Evolutionary conservation across 2,113 vertebrate genomes (phyloP), one percentile per base, ranked within the genome.

Genomic region (Stigmatopora nigra): DNA sequence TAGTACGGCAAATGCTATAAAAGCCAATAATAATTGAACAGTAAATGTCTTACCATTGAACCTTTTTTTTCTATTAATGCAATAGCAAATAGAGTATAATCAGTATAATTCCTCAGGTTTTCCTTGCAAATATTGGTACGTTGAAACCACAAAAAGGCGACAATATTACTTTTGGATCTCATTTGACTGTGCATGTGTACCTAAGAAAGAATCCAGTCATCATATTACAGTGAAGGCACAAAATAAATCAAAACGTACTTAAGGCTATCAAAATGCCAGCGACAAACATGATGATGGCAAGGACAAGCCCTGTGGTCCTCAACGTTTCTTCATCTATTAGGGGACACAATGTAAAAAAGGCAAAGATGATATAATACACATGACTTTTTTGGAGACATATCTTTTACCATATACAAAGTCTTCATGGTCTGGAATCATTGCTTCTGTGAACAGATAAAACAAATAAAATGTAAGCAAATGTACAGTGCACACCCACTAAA

Each of bases 221-320:
- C 19, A 44, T 20, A 44, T 5, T 61, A 19, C 36, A n/a, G 17
- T 4, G 9, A 49, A 63, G 12, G 31, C n/a, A 17, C 7, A 20
- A 49, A 64, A 64, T 1, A 64, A 49, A 16, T 55, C 72, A 41
- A 45, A 71, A 92, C 92, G 90, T 89, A 95, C 94, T 94, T 82
- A 96, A 49, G 53, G 93, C 87, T 76, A 94, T 93, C 76, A 95
- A 70, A 83, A 96, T 95, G 61, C 94, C 94, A 64, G 89, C 64
- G 38, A 94, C 76, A 77, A 93, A 95, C 93, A 96, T 90, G 65
- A 95, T 52, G 47, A 90, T 85, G 31, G 92, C 93, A 11, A 96
- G 88, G 78, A 92, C 84, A 64, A 96, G 84, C n/a, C 94, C 94
- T 3, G 92, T 91, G 2, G 90, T 93, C 78, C 91, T 82, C 75